A percentile compares a stretch with the other conserved stretches of the same genome.
These are phyloP conservation scores for Homarus americanus DNA, from an alignment of 1,140 invertebrate genomes.

Conservation along the genomic window DNA sequence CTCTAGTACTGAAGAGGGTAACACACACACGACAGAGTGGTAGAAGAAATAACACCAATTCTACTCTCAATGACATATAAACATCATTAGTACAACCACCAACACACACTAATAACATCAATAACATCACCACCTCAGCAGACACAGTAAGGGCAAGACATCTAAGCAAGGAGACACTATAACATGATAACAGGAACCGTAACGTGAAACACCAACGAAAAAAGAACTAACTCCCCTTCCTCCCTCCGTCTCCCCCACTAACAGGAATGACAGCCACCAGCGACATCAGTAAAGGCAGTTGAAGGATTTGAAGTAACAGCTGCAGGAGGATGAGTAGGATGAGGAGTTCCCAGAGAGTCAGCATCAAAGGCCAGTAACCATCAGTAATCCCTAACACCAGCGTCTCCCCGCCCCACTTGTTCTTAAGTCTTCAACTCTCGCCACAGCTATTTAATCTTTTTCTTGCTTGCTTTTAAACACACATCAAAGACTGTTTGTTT, in stretches of 20 bases:
- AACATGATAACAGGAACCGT: no score
- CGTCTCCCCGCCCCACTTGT: neutral
- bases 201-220: no score
- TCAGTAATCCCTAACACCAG: neutral
- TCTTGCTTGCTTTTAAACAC: slow-evolving; percentile 31
- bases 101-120: no score
- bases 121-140: no score
- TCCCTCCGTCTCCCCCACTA: neutral
- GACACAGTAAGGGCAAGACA: no score
- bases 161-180: no score
- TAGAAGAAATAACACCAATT: no score
- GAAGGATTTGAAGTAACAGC: neutral
- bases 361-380: neutral
- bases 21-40: no score
- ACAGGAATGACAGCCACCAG: neutral
- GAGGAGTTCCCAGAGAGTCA: neutral
- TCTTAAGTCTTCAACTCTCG: neutral
- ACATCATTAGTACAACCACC: no score
- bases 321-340: neutral
- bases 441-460: slow-evolving; percentile 15
- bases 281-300: neutral
- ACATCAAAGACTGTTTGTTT: slow-evolving; percentile 30
- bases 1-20: neutral
- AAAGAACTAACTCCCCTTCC: neutral
- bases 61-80: no score